Base-by-base conservation (phyloP, 2,797 vertebrate genomes). In the Leuciscus waleckii region DNA sequence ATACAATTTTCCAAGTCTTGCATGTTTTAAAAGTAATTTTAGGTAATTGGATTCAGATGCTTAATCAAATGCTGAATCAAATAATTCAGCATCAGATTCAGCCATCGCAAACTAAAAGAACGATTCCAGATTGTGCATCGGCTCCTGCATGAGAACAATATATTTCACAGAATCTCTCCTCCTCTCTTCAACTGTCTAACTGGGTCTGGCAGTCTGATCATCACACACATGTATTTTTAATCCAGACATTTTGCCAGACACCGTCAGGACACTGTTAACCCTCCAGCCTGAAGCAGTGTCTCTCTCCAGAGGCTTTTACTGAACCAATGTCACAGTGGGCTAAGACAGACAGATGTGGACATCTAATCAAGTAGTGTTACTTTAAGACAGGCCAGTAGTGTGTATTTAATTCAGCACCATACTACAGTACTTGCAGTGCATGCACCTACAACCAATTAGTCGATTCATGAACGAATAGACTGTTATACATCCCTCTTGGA, bases 161-260 rank as follows among this genome's bases (percentile, higher is more conserved):
- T 54, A 39, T 81, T 43, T 71, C 56, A 83, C 67, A 65, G 32
- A 85, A 29, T 49, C 26, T 82, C 26, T 74, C 54, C 69, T 54
- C 19, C 29, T 80, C 49, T 32, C 35, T 46, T 32, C 76, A 74
- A 83, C 68, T 43, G 69, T 82, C 73, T 76, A 76, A 82, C 74
- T 63, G 74, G 21, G 73, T 70, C 65, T 87, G 74, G 19, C 81
- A 79, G 68, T 43, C 56, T 83, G 85, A 83, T 78, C 56, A 41
- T 56, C 69, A 79, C 58, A 35, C 21, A 1, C 83, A 87, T 85
- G 51, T 70, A 87, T 89, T 87, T 89, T 87, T 87, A 87, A 89
- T 87, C 80, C 43, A 75, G 84, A 85, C 83, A 71, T 69, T 84
- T 69, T 82, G 51, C 83, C 37, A 46, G 63, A 89, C 85, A 88